Conservation (phyloP, 2,797 vertebrate genomes). For the Tangara arthus region DNA sequence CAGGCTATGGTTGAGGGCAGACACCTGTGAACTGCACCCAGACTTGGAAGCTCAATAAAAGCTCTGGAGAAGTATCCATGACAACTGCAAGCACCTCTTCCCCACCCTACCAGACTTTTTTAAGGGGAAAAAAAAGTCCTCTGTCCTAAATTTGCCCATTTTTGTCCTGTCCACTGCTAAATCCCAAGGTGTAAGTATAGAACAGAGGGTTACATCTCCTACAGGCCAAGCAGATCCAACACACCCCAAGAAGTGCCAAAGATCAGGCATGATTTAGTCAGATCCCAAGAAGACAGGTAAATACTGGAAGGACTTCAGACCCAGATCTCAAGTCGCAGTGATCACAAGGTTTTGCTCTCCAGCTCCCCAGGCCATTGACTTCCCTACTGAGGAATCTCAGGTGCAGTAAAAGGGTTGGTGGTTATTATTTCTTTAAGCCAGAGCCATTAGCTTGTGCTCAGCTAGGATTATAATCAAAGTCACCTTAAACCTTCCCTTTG, state of each 20-base stretch:
- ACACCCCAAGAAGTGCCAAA: neutral
- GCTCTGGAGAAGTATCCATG: neutral
- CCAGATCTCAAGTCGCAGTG: neutral
- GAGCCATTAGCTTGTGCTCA: neutral
- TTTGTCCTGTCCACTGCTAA: neutral
- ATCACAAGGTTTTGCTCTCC: neutral
- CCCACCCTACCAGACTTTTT: neutral
- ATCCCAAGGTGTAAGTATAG: neutral
- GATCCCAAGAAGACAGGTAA: neutral
- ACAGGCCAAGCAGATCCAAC: neutral
- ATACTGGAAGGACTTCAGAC: neutral
- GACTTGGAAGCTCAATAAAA: neutral
- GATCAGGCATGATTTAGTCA: neutral
- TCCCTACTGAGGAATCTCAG: neutral
- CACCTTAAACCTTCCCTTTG: neutral
- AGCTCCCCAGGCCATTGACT: neutral
- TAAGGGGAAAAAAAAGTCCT: fast-evolving
- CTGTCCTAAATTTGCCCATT: neutral
- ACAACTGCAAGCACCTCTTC: neutral
- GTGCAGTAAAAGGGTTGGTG: neutral
- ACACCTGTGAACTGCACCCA: neutral
- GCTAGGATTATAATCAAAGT: neutral
- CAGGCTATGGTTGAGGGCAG: neutral
- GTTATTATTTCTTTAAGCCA: neutral
- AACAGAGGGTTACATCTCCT: neutral